Percentiles rank a stretch among this genome's conserved stretches.
Evolutionary conservation across 1,140 invertebrate species (phyloP).

Genomic region (Elymnias hypermnestra): DNA sequence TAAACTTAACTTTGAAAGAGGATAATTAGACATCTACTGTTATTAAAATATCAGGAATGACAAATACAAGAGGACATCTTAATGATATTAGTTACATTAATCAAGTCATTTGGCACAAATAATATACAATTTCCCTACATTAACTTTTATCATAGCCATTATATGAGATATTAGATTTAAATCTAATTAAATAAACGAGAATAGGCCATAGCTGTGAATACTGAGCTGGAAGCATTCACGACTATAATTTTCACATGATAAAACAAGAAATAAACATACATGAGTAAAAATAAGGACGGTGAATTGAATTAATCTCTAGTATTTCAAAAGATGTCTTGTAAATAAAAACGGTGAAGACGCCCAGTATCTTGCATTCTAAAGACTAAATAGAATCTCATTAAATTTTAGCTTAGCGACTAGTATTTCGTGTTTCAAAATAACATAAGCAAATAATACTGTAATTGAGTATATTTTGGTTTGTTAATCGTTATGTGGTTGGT

Average conservation of each 20-base stretch:
- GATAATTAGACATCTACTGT: conserved; percentile 9
- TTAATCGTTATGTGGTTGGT: too few relatives aligned
- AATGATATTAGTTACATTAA: background rate
- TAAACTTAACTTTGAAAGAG: conserved; percentile 5
- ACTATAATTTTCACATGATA: background rate
- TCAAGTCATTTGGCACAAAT: conserved; percentile 34
- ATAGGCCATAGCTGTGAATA: conserved; percentile 18
- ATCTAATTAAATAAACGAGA: conserved; percentile 1
- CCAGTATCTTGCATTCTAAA: conserved; percentile 5
- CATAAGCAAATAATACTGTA: conserved; percentile 8
- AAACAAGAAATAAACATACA: too few relatives aligned
- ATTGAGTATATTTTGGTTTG: background rate
- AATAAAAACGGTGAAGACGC: conserved; percentile 1
- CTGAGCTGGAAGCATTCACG: conserved; percentile 41
- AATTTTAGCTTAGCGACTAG: conserved; percentile 12
- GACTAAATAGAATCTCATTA: conserved; percentile 5
- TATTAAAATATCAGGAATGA: conserved; percentile 5
- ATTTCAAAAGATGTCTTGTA: conserved; percentile 2
- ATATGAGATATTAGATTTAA: background rate
- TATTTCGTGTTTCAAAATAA: conserved; percentile 8
- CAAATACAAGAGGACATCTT: background rate
- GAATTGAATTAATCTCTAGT: conserved; percentile 2
- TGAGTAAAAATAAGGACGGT: conserved; percentile 12
- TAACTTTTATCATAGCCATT: background rate
- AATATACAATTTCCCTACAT: conserved; percentile 14